Evolutionary conservation across 2,888 invertebrate genomes (phyloP).

Genomic region (Amiota mariae): DNA sequence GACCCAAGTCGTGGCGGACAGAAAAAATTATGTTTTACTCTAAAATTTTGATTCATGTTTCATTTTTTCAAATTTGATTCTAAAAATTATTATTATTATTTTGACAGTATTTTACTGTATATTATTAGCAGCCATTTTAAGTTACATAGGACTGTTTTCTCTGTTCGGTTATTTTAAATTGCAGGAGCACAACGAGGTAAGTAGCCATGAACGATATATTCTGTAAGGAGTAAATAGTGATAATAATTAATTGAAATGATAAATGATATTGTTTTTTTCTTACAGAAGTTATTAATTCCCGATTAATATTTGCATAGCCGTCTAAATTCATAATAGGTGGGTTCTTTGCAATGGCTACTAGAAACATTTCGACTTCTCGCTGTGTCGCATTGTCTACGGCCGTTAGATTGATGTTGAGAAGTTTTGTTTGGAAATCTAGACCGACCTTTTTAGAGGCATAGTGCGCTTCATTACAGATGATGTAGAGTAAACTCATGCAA

Average conservation of each 20-base stretch:
- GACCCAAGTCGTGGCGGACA: background rate
- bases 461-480: slow-evolving; percentile 84
- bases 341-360: slow-evolving; percentile 83
- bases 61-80: background rate
- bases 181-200: slow-evolving; percentile 82
- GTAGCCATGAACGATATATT: slow-evolving; percentile 83
- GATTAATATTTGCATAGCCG: slow-evolving; percentile 82
- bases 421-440: slow-evolving; percentile 78
- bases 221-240: slow-evolving; percentile 67
- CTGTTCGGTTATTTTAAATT: slow-evolving; percentile 79
- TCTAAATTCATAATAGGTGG: slow-evolving; percentile 85
- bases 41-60: slow-evolving; percentile 1
- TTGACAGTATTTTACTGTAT: background rate
- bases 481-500: slow-evolving; percentile 81
- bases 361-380: slow-evolving; percentile 83
- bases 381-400: slow-evolving; percentile 79
- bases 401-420: slow-evolving; percentile 80
- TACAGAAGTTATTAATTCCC: slow-evolving; percentile 81
- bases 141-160: slow-evolving; percentile 46
- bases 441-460: slow-evolving; percentile 80
- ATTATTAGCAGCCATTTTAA: background rate
- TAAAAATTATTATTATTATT: background rate
- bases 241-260: background rate
- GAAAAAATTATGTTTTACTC: background rate
- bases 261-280: slow-evolving; percentile 55